Conservation (phyloP, 2,888 invertebrate species). For the Macrophya alboannulata region DNA sequence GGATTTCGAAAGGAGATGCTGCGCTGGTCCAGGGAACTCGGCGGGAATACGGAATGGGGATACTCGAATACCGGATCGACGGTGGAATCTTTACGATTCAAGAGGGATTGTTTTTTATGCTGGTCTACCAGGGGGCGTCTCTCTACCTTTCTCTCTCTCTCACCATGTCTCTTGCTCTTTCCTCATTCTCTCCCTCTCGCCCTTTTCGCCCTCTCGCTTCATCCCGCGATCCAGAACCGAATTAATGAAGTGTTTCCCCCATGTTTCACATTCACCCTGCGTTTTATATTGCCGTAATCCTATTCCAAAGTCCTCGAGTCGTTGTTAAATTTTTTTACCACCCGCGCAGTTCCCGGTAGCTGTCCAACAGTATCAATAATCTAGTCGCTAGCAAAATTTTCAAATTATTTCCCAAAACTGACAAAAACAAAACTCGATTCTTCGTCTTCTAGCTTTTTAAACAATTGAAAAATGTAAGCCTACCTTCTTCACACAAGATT, state of each 20-base stretch:
- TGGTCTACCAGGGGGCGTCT: conserved; percentile 21
- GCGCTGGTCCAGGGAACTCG: conserved; percentile 33
- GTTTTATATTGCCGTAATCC: conserved; percentile 45
- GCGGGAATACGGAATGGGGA: conserved; percentile 46
- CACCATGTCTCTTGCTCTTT: neutral
- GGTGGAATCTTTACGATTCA: conserved; percentile 51
- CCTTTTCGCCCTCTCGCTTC: neutral
- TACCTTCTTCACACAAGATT: neutral
- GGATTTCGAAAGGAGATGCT: conserved; percentile 40
- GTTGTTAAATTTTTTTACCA: conserved; percentile 40
- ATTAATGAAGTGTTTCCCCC: conserved; percentile 55
- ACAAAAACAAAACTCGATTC: neutral
- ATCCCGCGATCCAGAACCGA: conserved; percentile 44
- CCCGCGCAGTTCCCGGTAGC: neutral
- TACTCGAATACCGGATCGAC: conserved; percentile 56
- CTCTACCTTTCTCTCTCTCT: neutral
- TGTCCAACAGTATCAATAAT: neutral
- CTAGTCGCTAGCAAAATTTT: neutral
- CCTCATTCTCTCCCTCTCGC: neutral
- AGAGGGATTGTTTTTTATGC: conserved; percentile 57
- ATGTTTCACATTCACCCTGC: conserved; percentile 49
- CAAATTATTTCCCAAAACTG: neutral
- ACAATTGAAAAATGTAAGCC: conserved; percentile 4
- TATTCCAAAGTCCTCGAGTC: neutral
- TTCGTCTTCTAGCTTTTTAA: neutral